These are phyloP conservation scores for Liodrosophila aerea DNA, from an alignment of 2,888 invertebrate species.

Conservation along the genomic window DNA sequence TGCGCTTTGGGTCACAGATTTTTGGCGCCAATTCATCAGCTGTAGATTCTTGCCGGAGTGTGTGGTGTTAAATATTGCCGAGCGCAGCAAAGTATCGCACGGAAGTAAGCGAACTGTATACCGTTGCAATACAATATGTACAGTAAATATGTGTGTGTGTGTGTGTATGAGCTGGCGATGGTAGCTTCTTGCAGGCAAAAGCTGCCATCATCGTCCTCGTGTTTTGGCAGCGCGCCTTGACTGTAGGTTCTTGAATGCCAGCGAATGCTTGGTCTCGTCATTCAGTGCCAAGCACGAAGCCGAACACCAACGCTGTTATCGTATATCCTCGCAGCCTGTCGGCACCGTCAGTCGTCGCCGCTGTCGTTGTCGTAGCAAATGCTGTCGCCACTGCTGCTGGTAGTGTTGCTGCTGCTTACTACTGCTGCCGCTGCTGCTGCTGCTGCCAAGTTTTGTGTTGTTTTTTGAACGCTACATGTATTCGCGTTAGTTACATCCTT, in stretches of 20 bases:
- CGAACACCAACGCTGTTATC: slow-evolving; percentile 54
- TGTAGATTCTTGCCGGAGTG: slow-evolving; percentile 33
- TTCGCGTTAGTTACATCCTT: slow-evolving; percentile 42
- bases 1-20: slow-evolving; percentile 45
- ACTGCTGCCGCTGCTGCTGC: slow-evolving; percentile 37
- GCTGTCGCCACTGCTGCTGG: slow-evolving; percentile 35
- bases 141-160: slow-evolving; percentile 6
- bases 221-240: slow-evolving; percentile 41
- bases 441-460: slow-evolving; percentile 34
- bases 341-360: slow-evolving; percentile 35
- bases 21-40: slow-evolving; percentile 74
- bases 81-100: slow-evolving; percentile 38
- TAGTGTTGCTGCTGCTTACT: slow-evolving; percentile 13
- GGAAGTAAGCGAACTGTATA: slow-evolving; percentile 35
- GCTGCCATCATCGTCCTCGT: slow-evolving; percentile 72
- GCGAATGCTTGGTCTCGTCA: slow-evolving; percentile 53
- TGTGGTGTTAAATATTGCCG: slow-evolving; percentile 40
- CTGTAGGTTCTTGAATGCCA: slow-evolving; percentile 43
- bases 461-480: slow-evolving; percentile 28
- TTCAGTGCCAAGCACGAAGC: slow-evolving; percentile 63
- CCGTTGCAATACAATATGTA: slow-evolving; percentile 45
- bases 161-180: slow-evolving; percentile 40
- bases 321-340: slow-evolving; percentile 27
- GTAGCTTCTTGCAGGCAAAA: slow-evolving; percentile 64
- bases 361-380: slow-evolving; percentile 32